Evolutionary conservation across 2,888 invertebrate species (phyloP).

Genomic region (Isoperla grammatica): DNA sequence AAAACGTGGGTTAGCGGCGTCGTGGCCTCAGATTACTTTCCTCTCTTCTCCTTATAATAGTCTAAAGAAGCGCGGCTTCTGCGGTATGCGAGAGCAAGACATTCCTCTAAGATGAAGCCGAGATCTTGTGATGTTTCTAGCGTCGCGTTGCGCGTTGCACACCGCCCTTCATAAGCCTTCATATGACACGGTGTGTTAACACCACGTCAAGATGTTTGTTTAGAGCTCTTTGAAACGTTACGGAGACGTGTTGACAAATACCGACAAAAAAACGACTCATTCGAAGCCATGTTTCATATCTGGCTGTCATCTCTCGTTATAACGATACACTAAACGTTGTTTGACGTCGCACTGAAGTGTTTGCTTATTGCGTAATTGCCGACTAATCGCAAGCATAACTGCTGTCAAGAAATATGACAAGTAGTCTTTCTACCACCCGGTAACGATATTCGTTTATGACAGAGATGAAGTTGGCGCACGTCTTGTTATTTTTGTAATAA

Average conservation of each 20-base stretch:
- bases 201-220: slow-evolving; percentile 13
- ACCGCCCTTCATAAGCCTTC: neutral
- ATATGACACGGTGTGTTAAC: neutral
- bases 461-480: neutral
- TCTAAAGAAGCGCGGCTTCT: neutral
- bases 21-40: neutral
- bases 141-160: slow-evolving; percentile 5
- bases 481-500: slow-evolving; percentile 2
- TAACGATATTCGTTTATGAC: neutral
- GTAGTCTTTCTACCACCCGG: neutral
- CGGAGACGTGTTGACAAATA: slow-evolving; percentile 10
- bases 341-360: neutral
- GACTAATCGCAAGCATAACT: slow-evolving; percentile 3
- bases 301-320: slow-evolving; percentile 5
- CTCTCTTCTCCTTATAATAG: no score
- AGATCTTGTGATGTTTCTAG: slow-evolving; percentile 12
- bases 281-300: slow-evolving; percentile 13
- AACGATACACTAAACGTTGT: neutral
- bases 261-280: neutral
- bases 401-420: neutral
- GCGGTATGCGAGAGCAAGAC: slow-evolving; percentile 26
- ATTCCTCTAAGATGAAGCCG: slow-evolving; percentile 29
- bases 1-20: neutral
- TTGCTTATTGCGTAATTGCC: neutral
- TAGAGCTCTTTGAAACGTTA: slow-evolving; percentile 3